Evolutionary conservation across 2,797 vertebrate species (phyloP).

Genomic region (Enteromius treurensis): DNA sequence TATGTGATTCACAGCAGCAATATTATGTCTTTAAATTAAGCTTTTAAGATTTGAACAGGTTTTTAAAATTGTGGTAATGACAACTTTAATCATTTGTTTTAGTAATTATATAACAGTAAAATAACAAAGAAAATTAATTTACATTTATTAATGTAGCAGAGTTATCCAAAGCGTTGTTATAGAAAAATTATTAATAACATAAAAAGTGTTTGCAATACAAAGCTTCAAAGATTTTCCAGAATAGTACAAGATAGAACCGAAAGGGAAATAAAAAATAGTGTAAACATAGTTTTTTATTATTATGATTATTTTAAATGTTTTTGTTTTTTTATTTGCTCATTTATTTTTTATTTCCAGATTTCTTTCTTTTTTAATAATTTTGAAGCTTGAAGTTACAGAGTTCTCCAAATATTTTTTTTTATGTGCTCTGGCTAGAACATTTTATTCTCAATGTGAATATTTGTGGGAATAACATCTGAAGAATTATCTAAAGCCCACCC

Average conservation of each 20-base stretch:
- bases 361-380: conserved; percentile 57
- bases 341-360: neutral
- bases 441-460: conserved; percentile 60
- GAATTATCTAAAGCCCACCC: conserved; percentile 17
- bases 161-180: neutral
- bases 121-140: neutral
- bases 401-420: conserved; percentile 60
- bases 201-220: neutral
- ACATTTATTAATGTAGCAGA: neutral
- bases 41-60: neutral
- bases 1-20: neutral
- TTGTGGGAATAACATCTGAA: conserved; percentile 33
- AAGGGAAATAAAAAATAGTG: neutral
- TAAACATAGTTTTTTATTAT: neutral
- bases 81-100: neutral
- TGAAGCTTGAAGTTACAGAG: conserved; percentile 60
- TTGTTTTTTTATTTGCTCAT: conserved; percentile 24
- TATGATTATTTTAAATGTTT: conserved; percentile 55
- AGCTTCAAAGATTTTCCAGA: neutral
- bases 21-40: neutral
- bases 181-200: neutral
- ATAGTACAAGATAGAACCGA: neutral
- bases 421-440: conserved; percentile 54
- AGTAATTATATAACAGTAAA: neutral
- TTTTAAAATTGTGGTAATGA: neutral